A percentile compares a stretch with the other conserved stretches of the same genome.
phyloP scores from a whole-genome alignment of 2,888 invertebrate genomes.

The Iselma pallidipennis region DNA sequence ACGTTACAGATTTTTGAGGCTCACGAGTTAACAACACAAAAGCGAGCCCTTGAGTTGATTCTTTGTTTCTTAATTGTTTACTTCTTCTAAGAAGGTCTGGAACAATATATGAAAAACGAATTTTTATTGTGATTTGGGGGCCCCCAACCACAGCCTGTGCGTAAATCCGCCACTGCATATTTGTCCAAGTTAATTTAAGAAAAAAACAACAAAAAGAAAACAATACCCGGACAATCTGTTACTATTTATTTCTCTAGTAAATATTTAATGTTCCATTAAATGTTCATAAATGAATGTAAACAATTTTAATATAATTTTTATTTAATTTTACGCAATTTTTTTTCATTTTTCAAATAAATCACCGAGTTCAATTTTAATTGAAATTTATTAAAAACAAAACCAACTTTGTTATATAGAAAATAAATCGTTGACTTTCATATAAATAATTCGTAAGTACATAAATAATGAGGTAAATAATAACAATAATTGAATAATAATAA shows the following conservation, averaged over 20 bases:
- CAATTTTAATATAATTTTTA: too few species aligned
- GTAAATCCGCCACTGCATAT: too few species aligned
- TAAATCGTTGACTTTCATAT: not conserved
- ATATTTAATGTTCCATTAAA: not conserved
- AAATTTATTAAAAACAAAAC: not conserved
- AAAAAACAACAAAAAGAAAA: not conserved
- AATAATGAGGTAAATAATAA: slow-evolving; percentile 2
- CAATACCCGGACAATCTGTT: not conserved
- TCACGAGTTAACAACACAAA: too few species aligned
- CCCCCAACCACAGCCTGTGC: too few species aligned
- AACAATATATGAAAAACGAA: too few species aligned
- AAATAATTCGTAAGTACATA: not conserved
- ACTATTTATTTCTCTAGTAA: not conserved
- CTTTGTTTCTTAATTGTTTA: too few species aligned
- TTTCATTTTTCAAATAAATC: not conserved
- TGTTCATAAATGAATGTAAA: not conserved
- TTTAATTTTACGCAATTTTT: too few species aligned
- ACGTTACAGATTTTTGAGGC: too few species aligned
- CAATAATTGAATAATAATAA: not conserved
- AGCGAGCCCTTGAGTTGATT: too few species aligned
- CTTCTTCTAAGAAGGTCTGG: too few species aligned
- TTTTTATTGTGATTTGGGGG: too few species aligned
- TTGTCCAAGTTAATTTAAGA: too few species aligned
- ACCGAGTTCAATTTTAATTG: not conserved
- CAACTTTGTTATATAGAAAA: not conserved